Percentiles rank a stretch among this genome's conserved stretches.
These are phyloP conservation scores for Phalacrocorax pelagicus DNA, from an alignment of 2,113 vertebrate species.

Conservation along the genomic window DNA sequence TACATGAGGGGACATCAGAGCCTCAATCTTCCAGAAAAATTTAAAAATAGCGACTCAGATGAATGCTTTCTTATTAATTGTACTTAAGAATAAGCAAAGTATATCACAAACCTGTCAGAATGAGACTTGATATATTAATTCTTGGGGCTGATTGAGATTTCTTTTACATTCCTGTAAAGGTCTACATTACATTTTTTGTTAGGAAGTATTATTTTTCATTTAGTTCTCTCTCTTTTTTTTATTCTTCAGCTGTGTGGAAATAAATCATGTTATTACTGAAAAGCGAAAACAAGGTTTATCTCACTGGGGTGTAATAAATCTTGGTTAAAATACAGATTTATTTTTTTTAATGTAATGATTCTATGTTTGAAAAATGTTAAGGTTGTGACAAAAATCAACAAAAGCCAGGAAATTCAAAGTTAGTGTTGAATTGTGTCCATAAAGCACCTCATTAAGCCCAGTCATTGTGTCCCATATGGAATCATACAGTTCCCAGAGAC, in stretches of 20 bases:
- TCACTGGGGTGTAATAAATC: conserved; percentile 51
- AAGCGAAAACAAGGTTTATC: conserved; percentile 56
- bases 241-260: conserved; percentile 3
- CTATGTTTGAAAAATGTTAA: conserved; percentile 52
- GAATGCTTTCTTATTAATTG: neutral
- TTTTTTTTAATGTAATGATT: conserved; percentile 49
- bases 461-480: neutral
- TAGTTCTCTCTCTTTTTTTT: neutral
- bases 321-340: conserved; percentile 34
- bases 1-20: neutral
- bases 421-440: conserved; percentile 60
- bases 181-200: neutral
- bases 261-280: conserved; percentile 46
- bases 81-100: neutral
- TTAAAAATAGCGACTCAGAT: neutral
- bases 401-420: conserved; percentile 58
- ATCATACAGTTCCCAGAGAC: conserved; percentile 15
- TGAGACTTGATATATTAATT: conserved; percentile 2
- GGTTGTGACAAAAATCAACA: conserved; percentile 62
- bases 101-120: neutral
- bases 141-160: neutral
- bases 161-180: neutral
- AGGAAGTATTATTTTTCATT: conserved; percentile 41
- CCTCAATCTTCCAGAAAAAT: neutral
- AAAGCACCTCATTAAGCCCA: conserved; percentile 59